phyloP scores from a whole-genome alignment of 2,113 vertebrate species.

The Erythrocercus mccallii region DNA sequence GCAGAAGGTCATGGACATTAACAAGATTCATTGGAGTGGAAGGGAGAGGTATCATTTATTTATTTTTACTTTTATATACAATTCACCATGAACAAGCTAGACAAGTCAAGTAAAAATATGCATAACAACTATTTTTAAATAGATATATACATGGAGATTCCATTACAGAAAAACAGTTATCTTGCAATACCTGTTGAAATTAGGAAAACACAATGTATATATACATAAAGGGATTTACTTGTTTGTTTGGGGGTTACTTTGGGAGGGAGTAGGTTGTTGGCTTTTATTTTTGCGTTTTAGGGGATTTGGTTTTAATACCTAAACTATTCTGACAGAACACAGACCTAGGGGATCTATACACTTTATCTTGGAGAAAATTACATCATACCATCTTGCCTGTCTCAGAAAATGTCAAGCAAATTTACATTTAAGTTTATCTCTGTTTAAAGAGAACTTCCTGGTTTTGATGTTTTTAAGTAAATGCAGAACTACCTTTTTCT shows the following conservation, averaged over 20 bases:
- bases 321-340: neutral
- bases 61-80: neutral
- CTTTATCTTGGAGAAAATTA: neutral
- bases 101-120: neutral
- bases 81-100: neutral
- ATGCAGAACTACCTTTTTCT: neutral
- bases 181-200: neutral
- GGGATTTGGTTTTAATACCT: neutral
- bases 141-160: neutral
- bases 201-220: neutral
- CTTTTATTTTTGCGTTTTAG: neutral
- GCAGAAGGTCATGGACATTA: neutral
- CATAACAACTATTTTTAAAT: neutral
- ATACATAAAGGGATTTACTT: neutral
- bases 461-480: neutral
- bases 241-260: neutral
- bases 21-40: neutral
- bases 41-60: neutral
- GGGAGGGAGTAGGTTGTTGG: accelerated
- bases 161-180: neutral
- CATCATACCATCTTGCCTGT: neutral
- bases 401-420: neutral
- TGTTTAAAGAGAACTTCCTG: neutral
- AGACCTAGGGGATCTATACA: neutral
- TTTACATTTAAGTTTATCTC: neutral